Evolutionary conservation across 2,888 invertebrate species (phyloP).

Genomic region (Sympetrum striolatum): DNA sequence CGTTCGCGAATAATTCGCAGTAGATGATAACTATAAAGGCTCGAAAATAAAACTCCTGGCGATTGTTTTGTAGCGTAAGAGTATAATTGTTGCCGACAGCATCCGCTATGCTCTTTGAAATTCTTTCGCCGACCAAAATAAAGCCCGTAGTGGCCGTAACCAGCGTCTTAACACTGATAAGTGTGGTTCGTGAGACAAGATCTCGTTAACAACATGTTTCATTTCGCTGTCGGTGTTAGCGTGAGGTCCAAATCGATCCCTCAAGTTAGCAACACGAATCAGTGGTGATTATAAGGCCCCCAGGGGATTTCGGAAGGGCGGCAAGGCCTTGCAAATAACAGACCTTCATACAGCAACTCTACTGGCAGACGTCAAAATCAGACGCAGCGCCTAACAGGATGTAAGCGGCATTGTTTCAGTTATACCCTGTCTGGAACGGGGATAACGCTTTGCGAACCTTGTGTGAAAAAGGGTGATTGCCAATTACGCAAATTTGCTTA

Average conservation of each 20-base stretch:
- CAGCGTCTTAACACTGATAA: neutral
- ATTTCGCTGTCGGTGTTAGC: constrained; percentile 6
- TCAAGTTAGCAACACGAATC: constrained; percentile 17
- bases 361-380: neutral
- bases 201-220: constrained; percentile 6
- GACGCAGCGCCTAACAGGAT: neutral
- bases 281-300: neutral
- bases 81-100: neutral
- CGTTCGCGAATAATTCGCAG: too few relatives aligned
- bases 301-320: neutral
- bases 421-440: too few relatives aligned
- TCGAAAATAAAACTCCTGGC: too few relatives aligned
- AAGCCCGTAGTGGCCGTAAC: neutral
- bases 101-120: neutral
- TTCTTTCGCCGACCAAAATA: neutral
- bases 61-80: neutral
- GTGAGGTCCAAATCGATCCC: constrained; percentile 2
- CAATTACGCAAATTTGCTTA: too few relatives aligned
- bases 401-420: neutral
- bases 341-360: neutral
- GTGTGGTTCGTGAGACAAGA: constrained; percentile 17
- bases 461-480: too few relatives aligned
- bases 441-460: too few relatives aligned
- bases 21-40: too few relatives aligned
- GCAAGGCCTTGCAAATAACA: constrained; percentile 17